A percentile compares a stretch with the other conserved stretches of the same genome.
phyloP scores from a whole-genome alignment of 2,113 vertebrate species.

The Labrus mixtus region DNA sequence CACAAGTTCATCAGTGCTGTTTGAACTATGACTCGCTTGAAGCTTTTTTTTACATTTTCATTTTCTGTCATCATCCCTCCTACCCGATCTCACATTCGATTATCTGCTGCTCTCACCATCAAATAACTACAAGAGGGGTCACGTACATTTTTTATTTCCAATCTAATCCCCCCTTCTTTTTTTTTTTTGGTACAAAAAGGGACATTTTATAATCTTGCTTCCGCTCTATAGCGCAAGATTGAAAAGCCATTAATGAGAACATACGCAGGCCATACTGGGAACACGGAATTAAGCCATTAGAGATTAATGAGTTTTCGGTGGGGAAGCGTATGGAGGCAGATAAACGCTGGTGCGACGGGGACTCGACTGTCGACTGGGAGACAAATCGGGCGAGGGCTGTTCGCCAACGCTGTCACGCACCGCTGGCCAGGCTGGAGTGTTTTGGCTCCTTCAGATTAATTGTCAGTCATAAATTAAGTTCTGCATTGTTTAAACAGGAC shows the following conservation, averaged over 20 bases:
- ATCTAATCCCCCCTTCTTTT: not conserved
- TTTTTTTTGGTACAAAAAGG: conserved; percentile 22
- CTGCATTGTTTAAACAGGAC: conserved; percentile 39
- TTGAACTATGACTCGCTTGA: conserved; percentile 52
- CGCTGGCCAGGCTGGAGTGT: conserved; percentile 56
- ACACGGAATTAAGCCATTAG: conserved; percentile 76
- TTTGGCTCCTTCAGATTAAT: conserved; percentile 78
- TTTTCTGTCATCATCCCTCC: conserved; percentile 56
- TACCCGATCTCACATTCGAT: conserved; percentile 45
- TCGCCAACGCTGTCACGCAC: conserved; percentile 62
- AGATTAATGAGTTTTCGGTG: conserved; percentile 74
- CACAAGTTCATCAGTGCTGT: conserved; percentile 33
- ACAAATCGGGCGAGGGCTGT: conserved; percentile 57
- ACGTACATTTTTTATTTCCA: conserved; percentile 52
- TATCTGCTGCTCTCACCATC: conserved; percentile 48
- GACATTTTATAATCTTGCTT: conserved; percentile 54
- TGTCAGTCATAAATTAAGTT: conserved; percentile 78
- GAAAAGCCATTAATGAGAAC: conserved; percentile 78
- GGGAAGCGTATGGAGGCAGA: conserved; percentile 56
- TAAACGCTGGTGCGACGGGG: conserved; percentile 62
- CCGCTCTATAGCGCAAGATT: conserved; percentile 59
- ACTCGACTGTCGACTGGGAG: conserved; percentile 66
- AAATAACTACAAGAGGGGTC: conserved; percentile 50
- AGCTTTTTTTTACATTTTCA: conserved; percentile 49
- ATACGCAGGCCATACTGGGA: conserved; percentile 61